These are phyloP conservation scores for Etia nguti DNA, from an alignment of 2,113 vertebrate genomes.

Conservation along the genomic window DNA sequence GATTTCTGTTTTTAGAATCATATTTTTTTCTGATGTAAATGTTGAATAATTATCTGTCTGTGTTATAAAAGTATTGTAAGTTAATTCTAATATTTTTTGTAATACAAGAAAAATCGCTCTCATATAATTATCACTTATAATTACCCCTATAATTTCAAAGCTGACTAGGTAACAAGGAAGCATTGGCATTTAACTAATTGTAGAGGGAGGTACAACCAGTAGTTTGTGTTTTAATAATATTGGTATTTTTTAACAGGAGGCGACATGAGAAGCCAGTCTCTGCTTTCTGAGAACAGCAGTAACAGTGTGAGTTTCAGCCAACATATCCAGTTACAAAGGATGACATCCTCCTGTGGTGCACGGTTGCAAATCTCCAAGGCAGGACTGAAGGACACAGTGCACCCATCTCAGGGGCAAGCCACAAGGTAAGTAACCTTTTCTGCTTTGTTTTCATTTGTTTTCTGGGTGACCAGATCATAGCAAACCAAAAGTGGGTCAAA, in stretches of 20 bases:
- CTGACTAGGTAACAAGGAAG: background rate
- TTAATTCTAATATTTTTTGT: background rate
- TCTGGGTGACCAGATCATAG: background rate
- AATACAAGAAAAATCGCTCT: background rate
- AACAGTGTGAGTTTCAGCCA: conserved; percentile 53
- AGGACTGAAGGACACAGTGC: background rate
- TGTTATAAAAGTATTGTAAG: background rate
- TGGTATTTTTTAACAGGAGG: background rate
- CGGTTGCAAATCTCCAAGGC: background rate
- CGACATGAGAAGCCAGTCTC: background rate
- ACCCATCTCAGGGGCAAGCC: background rate
- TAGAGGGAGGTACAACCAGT: background rate
- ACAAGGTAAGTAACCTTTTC: background rate
- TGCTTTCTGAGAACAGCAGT: background rate
- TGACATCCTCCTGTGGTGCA: conserved; percentile 5
- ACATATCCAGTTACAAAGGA: conserved; percentile 52
- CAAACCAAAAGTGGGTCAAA: background rate
- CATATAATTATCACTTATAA: background rate
- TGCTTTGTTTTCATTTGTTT: background rate
- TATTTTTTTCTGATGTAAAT: background rate
- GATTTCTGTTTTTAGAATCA: background rate
- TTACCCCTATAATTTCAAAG: background rate
- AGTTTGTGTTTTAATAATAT: background rate
- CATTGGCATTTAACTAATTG: background rate
- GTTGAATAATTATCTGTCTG: background rate